phyloP scores from a whole-genome alignment of 2,797 vertebrate species.

The Coreius guichenoti region DNA sequence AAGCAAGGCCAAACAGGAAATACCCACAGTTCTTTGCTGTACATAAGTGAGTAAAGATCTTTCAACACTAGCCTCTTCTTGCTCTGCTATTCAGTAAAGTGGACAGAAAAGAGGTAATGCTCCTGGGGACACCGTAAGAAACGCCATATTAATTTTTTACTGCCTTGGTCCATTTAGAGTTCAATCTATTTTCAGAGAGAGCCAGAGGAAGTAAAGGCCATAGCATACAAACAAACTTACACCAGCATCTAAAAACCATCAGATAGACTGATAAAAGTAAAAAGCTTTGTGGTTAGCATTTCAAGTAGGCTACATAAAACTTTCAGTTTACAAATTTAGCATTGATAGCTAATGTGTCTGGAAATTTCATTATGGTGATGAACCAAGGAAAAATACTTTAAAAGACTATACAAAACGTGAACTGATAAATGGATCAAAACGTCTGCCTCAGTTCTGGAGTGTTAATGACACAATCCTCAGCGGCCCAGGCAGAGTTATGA shows the following conservation, averaged over 20 bases:
- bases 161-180: slow-evolving; percentile 12
- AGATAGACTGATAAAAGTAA: not conserved
- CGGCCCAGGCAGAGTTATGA: slow-evolving; percentile 6
- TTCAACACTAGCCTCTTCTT: not conserved
- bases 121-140: not conserved
- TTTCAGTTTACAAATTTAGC: not conserved
- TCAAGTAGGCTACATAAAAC: not conserved
- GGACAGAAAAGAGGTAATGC: slow-evolving; percentile 5
- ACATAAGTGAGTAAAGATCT: not conserved
- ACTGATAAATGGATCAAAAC: not conserved
- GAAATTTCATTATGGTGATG: not conserved
- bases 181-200: slow-evolving; percentile 23
- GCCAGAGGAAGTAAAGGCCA: not conserved
- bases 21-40: not conserved
- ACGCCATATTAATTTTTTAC: slow-evolving; percentile 7
- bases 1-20: not conserved
- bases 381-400: not conserved
- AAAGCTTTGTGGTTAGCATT: not conserved
- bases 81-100: slow-evolving; percentile 10
- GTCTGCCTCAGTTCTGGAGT: not conserved
- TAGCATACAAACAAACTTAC: slow-evolving; percentile 10
- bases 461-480: slow-evolving; percentile 15
- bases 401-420: not conserved
- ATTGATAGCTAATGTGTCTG: not conserved
- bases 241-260: slow-evolving; percentile 5